Evolutionary conservation across 1,140 invertebrate genomes (phyloP).

Genomic region (Eurosta solidaginis): DNA sequence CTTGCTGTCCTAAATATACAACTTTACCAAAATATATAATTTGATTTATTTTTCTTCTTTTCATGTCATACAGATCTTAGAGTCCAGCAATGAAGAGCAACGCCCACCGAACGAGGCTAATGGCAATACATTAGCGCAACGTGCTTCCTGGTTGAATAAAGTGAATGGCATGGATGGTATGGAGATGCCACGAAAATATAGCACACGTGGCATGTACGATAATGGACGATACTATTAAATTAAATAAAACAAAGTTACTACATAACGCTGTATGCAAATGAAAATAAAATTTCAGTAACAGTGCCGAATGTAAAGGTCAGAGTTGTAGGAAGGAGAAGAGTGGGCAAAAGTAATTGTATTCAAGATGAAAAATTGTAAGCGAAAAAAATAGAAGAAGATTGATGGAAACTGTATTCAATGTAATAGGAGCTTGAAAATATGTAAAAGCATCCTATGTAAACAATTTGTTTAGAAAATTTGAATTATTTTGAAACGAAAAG

Average conservation of each 20-base stretch:
- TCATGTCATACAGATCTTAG: slow-evolving; percentile 55
- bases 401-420: too few species aligned
- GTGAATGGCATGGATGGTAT: slow-evolving; percentile 18
- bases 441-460: too few species aligned
- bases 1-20: too few species aligned
- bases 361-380: too few species aligned
- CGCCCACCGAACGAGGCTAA: slow-evolving; percentile 41
- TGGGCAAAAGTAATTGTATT: too few species aligned
- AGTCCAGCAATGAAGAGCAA: slow-evolving; percentile 56
- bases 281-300: neutral
- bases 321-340: too few species aligned
- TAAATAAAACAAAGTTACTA: neutral
- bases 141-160: slow-evolving; percentile 36
- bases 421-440: too few species aligned
- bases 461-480: too few species aligned
- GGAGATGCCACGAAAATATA: slow-evolving; percentile 31
- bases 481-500: too few species aligned
- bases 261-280: too few species aligned
- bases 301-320: neutral
- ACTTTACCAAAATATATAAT: neutral
- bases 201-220: slow-evolving; percentile 31
- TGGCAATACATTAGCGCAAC: slow-evolving; percentile 34
- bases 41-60: neutral
- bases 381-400: too few species aligned
- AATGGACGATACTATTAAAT: slow-evolving; percentile 36